A percentile compares a stretch with the other conserved stretches of the same genome.
Conservation (phyloP, 2,888 invertebrate species). For the Pediacus dermestoides region DNA sequence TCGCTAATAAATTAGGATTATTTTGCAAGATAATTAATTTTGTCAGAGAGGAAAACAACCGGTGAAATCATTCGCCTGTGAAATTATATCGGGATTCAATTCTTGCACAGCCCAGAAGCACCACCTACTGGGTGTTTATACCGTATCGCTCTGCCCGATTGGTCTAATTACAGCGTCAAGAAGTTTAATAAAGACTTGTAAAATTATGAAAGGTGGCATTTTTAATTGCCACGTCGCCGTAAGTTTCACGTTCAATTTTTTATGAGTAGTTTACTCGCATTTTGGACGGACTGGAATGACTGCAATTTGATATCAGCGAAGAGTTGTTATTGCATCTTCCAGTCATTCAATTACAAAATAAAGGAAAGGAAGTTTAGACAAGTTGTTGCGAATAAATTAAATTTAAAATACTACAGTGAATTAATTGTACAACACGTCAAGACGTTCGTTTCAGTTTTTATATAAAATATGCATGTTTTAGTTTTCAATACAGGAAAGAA, state of each 20-base stretch:
- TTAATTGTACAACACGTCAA: too few species aligned
- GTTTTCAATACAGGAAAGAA: too few species aligned
- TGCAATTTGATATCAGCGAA: constrained; percentile 15
- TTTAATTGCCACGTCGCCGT: constrained; percentile 11
- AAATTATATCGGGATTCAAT: constrained; percentile 5
- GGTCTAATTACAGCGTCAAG: constrained; percentile 15
- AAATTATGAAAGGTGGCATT: constrained; percentile 7
- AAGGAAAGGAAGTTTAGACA: too few species aligned
- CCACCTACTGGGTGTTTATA: constrained; percentile 6
- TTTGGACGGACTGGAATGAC: constrained; percentile 15
- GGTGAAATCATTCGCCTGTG: constrained; percentile 3
- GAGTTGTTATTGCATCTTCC: constrained; percentile 17
- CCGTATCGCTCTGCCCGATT: constrained; percentile 10
- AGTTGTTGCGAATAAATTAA: too few species aligned
- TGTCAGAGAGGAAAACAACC: too few species aligned
- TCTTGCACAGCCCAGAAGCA: constrained; percentile 2
- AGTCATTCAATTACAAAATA: too few species aligned
- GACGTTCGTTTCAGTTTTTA: too few species aligned
- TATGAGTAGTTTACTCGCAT: constrained; percentile 13
- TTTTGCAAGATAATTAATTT: too few species aligned
- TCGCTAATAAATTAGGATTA: too few species aligned
- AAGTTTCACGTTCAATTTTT: constrained; percentile 12
- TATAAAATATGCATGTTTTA: too few species aligned
- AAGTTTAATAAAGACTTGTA: constrained; percentile 14
- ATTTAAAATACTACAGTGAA: too few species aligned